These are phyloP conservation scores for Patagioenas fasciata DNA, from an alignment of 2,113 vertebrate species.

Conservation along the genomic window DNA sequence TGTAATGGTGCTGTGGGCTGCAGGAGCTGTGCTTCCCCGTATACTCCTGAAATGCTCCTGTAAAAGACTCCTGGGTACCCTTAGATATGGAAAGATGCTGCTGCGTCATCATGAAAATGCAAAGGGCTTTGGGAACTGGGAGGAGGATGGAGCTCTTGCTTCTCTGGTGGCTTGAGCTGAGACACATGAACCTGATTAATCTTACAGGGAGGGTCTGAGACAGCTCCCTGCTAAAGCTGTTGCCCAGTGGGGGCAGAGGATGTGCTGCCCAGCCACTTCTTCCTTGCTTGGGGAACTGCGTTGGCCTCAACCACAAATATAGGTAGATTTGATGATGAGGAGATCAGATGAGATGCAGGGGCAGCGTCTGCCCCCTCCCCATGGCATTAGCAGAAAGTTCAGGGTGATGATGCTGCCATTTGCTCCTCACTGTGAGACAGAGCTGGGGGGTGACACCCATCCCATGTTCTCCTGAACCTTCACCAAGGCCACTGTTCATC, in stretches of 20 bases:
- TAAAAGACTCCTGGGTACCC: neutral
- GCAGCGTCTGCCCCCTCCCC: rapidly evolving
- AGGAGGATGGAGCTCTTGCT: neutral
- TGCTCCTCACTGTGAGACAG: neutral
- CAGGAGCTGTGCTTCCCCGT: rapidly evolving
- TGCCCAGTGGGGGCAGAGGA: neutral
- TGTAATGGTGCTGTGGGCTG: rapidly evolving
- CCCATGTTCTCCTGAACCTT: neutral
- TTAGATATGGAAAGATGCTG: neutral
- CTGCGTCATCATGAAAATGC: neutral
- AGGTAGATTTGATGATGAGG: neutral
- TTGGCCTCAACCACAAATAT: neutral
- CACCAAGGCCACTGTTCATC: rapidly evolving
- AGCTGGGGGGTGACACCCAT: neutral
- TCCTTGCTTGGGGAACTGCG: rapidly evolving
- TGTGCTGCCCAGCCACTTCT: neutral
- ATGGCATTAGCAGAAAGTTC: rapidly evolving
- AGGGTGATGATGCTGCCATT: neutral
- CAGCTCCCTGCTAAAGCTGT: rapidly evolving
- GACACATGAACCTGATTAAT: neutral
- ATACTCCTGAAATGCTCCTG: neutral
- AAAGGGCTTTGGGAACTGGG: neutral
- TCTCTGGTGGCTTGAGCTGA: neutral
- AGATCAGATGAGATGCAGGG: neutral
- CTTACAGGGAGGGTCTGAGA: rapidly evolving